Conservation (phyloP, 92 coral and sea anemone genomes). For the Actinernus sp. region DNA sequence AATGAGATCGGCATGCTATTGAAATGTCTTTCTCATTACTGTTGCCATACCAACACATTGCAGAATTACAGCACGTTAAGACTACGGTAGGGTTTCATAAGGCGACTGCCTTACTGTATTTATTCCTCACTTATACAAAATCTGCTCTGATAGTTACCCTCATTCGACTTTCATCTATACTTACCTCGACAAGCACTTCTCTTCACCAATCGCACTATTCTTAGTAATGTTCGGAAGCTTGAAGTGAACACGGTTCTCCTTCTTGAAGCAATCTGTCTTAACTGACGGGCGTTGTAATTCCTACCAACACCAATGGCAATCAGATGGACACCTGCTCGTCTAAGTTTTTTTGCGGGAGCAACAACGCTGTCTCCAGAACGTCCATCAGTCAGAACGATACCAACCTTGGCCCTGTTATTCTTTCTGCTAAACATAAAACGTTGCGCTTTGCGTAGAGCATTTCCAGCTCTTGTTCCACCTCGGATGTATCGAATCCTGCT, state of each 20-base stretch:
- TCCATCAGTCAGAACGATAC: conserved; percentile 63
- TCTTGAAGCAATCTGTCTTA: conserved; percentile 69
- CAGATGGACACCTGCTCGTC: conserved; percentile 39
- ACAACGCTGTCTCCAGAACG: conserved; percentile 47
- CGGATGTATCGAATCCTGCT: conserved; percentile 56
- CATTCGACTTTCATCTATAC: not conserved
- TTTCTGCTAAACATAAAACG: conserved; percentile 45
- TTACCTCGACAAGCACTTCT: conserved; percentile 71
- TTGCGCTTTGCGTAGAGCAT: conserved; percentile 39
- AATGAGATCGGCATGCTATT: too few species aligned
- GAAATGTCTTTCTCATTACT: too few species aligned
- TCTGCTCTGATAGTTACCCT: too few species aligned
- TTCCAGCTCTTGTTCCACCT: conserved; percentile 68
- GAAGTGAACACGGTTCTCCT: conserved; percentile 49
- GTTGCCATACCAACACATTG: too few species aligned
- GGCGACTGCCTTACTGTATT: too few species aligned
- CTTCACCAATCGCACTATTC: conserved; percentile 49
- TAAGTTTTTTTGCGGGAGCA: conserved; percentile 32
- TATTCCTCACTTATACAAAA: too few species aligned
- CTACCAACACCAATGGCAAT: conserved; percentile 57
- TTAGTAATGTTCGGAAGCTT: conserved; percentile 50
- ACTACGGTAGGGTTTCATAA: too few species aligned
- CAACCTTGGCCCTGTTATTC: conserved; percentile 52
- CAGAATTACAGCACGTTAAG: too few species aligned
- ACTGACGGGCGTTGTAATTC: conserved; percentile 29